Base-by-base conservation (phyloP, 2,888 invertebrate genomes). In the Neria commutata region DNA sequence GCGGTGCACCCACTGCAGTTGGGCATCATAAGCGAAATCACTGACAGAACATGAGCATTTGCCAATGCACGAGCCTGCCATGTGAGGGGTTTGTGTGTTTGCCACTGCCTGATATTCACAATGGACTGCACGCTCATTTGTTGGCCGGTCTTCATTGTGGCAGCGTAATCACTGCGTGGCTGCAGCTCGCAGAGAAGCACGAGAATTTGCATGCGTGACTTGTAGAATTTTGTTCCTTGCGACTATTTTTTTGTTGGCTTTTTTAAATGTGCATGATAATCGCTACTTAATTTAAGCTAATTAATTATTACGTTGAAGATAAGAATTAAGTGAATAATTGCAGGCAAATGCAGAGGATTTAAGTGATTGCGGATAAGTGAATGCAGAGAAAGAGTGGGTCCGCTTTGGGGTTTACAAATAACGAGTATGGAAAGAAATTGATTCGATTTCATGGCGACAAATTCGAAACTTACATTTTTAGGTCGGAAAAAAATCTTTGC, bases 271-370 rank as follows among this genome's bases (percentile, higher is more conserved):
- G 67, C 69, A 68, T 68, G 68, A 70, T 74, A 77, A 77, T 78
- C 72, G 77, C 72, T 77, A 73, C 72, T 79, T 79, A 78, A 77
- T 77, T 77, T 77, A 68, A 56, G 57, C 73, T 77, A 79, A 79
- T 79, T 79, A 79, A 79, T 79, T 79, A 77, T 75, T 76, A 71
- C 73, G 73, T 72, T 70, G 69, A 67, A 74, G 76, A 77, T 72
- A 70, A 78, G 69, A 67, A 59, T 52, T 64, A 65, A 71, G 66
- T 72, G 72, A 74, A 73, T 77, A 77, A 78, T 77, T 77, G 37
- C 37, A 4, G n/a, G n/a, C n/a, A n/a, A n/a, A n/a, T n/a, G n/a
- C n/a, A n/a, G n/a, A n/a, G n/a, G n/a, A n/a, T n/a, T n/a, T n/a
- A n/a, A n/a, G n/a, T n/a, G n/a, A n/a, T n/a, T n/a, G n/a, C n/a